Base-by-base conservation (phyloP, 2,797 vertebrate species). In the Schizothorax lantsangensis region DNA sequence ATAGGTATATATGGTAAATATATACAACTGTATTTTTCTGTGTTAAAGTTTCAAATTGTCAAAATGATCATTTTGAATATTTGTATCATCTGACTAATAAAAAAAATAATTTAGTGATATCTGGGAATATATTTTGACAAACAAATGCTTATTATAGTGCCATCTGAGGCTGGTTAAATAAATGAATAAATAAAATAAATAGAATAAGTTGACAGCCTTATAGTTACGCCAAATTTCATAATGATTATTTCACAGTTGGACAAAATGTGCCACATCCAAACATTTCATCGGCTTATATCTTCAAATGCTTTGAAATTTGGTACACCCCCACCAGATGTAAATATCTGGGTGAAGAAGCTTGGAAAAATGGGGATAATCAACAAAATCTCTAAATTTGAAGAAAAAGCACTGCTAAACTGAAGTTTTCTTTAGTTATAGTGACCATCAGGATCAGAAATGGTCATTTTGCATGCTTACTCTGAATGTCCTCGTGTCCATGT, bases 121-220 rank as follows among this genome's bases (percentile, higher is more conserved):
- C 59, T 33, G 8, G 15, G 84, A 91, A 4, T 62, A 90, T 26
- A 90, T 62, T 14, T 62, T 62, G n/a, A 23, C 83, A 90, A 1
- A 88, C 5, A 38, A 40, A 6, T 71, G 59, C 36, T 33, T 66
- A 66, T 17, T 33, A 66, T 66, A 33, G 14, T 8, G 62, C 62
- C 26, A 66, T 33, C 62, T 30, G 14, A 33, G 30, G 14, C n/a
- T 0, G 11, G 12, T 64, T 66, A 62, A 11, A 62, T 26, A n/a
- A 6, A 9, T 57, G 3, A 14, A 4, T 14, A 47, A 2, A 7
- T 54, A 23, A 47, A 9, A 19, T 21, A 21, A 54, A 54, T 21
- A 57, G 1, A 14, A 49, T 15, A 23, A 0, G 62, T 33, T 17
- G 0, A 17, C 1, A 17, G 15, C 30, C 6, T 33, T 30, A 33